Base-by-base conservation (phyloP, 2,888 invertebrate species). In the Dyspetes luteomarginatus region DNA sequence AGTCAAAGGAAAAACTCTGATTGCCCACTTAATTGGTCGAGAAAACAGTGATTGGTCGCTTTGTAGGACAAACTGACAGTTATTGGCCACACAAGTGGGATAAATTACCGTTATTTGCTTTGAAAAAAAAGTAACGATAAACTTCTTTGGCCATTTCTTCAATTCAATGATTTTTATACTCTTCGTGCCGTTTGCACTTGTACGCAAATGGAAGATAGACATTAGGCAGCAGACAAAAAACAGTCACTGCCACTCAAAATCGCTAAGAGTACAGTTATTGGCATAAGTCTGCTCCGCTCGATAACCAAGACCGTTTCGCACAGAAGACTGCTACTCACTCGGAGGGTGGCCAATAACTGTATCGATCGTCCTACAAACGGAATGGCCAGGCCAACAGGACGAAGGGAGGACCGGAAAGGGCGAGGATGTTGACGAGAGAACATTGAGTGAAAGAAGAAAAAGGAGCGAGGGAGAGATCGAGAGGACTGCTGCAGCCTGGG, bases 401-500 rank as follows among this genome's bases (percentile, higher is more conserved):
- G 43, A 41, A 55, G 68, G 56, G 26, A 9, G 55, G 43, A 43
- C 19, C 7, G 43, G 17, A 26, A 56, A 43, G 43, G 43, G 55
- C 36, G 19, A 68, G 56, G 12, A 28, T 52, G 55, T 68, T 17
- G 24, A 43, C 43, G 55, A 28, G 24, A 26, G 50, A 43, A 17
- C n/a, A 7, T 36, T 12, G 12, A 12, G 9, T 36, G 55, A 56
- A 5, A 68, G 28, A 41, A 41, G 9, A 68, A 68, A 24, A 55
- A 55, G 15, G 26, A 36, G 22, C 30, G 50, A 19, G 36, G 43
- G 24, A 28, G 56, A 28, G 15, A 24, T 36, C 36, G 17, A 50
- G 4, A 19, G 26, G 50, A 15, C 56, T 58, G 36, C 12, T 58
- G 15, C 56, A 48, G 69, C 43, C 36, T 56, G 56, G 45, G 45